These are phyloP conservation scores for Hyperoplus lanceolatus DNA, from an alignment of 2,797 vertebrate species.

Conservation along the genomic window DNA sequence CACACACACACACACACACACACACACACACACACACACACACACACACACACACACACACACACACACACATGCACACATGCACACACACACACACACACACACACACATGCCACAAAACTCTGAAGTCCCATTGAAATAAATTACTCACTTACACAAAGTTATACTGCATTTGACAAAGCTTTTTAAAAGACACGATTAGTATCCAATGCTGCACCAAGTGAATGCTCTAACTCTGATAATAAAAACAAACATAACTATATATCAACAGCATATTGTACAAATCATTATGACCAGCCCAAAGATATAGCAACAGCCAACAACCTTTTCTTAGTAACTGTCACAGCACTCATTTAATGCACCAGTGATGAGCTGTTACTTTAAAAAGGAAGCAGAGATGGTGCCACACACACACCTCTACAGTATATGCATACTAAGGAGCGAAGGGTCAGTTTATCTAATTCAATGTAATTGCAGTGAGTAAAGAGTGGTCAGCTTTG, in stretches of 20 bases:
- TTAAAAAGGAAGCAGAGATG: slow-evolving; percentile 32
- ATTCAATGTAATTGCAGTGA: slow-evolving; percentile 9
- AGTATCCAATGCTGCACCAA: neutral
- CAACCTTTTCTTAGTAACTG: slow-evolving; percentile 60
- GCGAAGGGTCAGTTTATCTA: slow-evolving; percentile 29
- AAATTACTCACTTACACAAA: slow-evolving; percentile 54
- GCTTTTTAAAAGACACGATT: slow-evolving; percentile 25
- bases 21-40: slow-evolving; percentile 1
- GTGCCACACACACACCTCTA: slow-evolving; percentile 13
- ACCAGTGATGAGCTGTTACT: slow-evolving; percentile 62
- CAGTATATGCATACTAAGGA: slow-evolving; percentile 1
- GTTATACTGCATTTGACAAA: slow-evolving; percentile 23
- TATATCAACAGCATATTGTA: neutral
- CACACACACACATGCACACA: neutral
- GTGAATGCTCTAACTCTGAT: neutral
- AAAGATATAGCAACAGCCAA: slow-evolving; percentile 33
- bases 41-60: slow-evolving; percentile 18
- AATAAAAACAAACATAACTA: too few species aligned
- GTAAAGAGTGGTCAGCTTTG: neutral
- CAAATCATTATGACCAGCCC: slow-evolving; percentile 1
- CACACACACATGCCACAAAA: slow-evolving; percentile 30
- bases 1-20: neutral
- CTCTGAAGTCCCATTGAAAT: slow-evolving; percentile 56
- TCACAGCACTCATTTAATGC: slow-evolving; percentile 72
- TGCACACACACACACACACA: slow-evolving; percentile 11